These are phyloP conservation scores for Eristalis arbustorum DNA, from an alignment of 2,888 invertebrate species.

Conservation along the genomic window DNA sequence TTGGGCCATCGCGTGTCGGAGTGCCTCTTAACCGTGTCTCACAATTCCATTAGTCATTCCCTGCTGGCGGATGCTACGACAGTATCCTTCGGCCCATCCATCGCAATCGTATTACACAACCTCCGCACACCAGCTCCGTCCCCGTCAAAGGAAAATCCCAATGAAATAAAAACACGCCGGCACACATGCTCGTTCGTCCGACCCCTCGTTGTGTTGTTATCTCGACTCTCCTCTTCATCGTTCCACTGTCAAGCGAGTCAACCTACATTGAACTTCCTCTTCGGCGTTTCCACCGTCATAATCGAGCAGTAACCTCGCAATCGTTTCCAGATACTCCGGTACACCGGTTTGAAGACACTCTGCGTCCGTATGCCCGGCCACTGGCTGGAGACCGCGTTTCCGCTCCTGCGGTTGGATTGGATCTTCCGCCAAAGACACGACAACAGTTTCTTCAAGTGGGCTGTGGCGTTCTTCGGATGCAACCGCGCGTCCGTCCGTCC, in stretches of 20 bases:
- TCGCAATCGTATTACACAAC: slow-evolving; percentile 51
- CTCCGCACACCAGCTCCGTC: slow-evolving; percentile 27
- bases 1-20: not conserved
- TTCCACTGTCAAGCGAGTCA: slow-evolving; percentile 32
- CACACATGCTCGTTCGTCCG: not conserved
- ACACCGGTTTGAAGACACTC: slow-evolving; percentile 11
- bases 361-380: slow-evolving; percentile 15
- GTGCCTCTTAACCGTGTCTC: slow-evolving; percentile 14
- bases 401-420: slow-evolving; percentile 16
- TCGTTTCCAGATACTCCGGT: slow-evolving; percentile 27
- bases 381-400: slow-evolving; percentile 12
- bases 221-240: not conserved
- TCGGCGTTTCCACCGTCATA: slow-evolving; percentile 18
- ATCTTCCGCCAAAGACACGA: slow-evolving; percentile 28
- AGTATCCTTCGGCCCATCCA: slow-evolving; percentile 51
- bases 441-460: not conserved
- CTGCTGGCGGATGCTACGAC: slow-evolving; percentile 37
- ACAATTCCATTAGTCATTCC: slow-evolving; percentile 40
- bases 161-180: not conserved
- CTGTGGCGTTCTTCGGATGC: not conserved
- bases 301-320: slow-evolving; percentile 56
- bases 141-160: slow-evolving; percentile 6
- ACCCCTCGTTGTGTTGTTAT: not conserved
- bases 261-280: slow-evolving; percentile 63
- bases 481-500: not conserved